Percentiles rank a stretch among this genome's conserved stretches.
phyloP scores from a whole-genome alignment of 1,140 invertebrate species.

The Medauroidea extradentata region DNA sequence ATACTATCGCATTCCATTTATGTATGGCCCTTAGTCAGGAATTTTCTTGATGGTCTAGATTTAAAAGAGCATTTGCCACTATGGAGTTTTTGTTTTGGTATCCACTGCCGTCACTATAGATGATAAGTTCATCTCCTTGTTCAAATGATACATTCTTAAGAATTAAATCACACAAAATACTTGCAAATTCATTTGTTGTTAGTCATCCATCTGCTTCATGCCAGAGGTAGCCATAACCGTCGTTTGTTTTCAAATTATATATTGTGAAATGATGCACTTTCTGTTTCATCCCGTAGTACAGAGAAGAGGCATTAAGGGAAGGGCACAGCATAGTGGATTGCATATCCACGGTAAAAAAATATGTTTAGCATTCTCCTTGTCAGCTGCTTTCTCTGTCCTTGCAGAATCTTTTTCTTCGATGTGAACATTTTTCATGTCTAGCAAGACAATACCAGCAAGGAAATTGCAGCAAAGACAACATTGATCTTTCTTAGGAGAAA shows the following conservation, averaged over 20 bases:
- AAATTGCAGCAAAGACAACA: too few relatives aligned
- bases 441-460: too few relatives aligned
- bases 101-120: constrained; percentile 35
- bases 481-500: too few relatives aligned
- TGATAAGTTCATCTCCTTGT: constrained; percentile 13
- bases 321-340: constrained; percentile 29
- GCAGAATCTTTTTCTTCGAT: too few relatives aligned
- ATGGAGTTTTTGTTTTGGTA: constrained; percentile 37
- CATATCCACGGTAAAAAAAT: constrained; percentile 27
- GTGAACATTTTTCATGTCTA: too few relatives aligned
- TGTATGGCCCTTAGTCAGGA: constrained; percentile 40
- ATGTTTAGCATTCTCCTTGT: too few relatives aligned
- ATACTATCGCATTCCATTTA: constrained; percentile 43
- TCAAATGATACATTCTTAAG: too few relatives aligned
- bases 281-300: constrained; percentile 37
- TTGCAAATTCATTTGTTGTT: constrained; percentile 29
- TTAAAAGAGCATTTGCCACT: constrained; percentile 34
- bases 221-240: constrained; percentile 34
- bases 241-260: constrained; percentile 28
- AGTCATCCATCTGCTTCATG: constrained; percentile 32
- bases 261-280: constrained; percentile 37
- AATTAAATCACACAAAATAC: constrained; percentile 8
- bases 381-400: too few relatives aligned
- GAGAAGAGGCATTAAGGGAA: constrained; percentile 24
- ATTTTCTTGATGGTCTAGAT: constrained; percentile 30